Conservation (phyloP, 2,888 invertebrate species). For the Heliconius aoede region DNA sequence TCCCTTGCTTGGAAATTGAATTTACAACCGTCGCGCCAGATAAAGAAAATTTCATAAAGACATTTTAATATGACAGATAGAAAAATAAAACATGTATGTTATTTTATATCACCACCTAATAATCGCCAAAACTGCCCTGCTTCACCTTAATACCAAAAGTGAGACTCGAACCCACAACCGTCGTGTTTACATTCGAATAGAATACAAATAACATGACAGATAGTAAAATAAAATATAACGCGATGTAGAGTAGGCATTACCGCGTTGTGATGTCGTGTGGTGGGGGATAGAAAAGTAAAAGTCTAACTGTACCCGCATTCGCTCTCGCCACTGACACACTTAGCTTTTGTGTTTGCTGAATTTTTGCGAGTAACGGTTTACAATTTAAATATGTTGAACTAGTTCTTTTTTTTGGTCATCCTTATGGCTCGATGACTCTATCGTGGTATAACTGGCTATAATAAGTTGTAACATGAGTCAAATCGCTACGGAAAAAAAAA, state of each 20-base stretch:
- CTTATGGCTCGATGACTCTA: background rate
- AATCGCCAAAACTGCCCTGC: background rate
- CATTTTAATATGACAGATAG: too few species aligned
- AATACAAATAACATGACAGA: background rate
- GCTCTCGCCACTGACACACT: constrained; percentile 66
- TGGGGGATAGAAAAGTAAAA: constrained; percentile 73
- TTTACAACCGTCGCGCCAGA: too few species aligned
- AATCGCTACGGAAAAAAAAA: too few species aligned
- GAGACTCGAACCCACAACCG: background rate
- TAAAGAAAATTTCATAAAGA: too few species aligned
- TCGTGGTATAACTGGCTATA: background rate
- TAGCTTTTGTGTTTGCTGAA: constrained; percentile 35
- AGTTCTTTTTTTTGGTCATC: constrained; percentile 1
- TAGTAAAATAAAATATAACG: constrained; percentile 2
- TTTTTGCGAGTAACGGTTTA: constrained; percentile 41
- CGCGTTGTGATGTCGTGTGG: background rate
- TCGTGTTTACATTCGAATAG: background rate
- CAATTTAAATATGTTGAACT: constrained; percentile 24
- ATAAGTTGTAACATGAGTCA: too few species aligned
- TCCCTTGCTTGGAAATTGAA: too few species aligned
- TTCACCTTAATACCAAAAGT: background rate
- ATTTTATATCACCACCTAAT: background rate
- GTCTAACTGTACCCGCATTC: constrained; percentile 78
- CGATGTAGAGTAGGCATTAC: constrained; percentile 8
- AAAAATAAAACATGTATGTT: background rate